Conservation (phyloP, 2,113 vertebrate genomes). For the Pseudorectes ferrugineus region DNA sequence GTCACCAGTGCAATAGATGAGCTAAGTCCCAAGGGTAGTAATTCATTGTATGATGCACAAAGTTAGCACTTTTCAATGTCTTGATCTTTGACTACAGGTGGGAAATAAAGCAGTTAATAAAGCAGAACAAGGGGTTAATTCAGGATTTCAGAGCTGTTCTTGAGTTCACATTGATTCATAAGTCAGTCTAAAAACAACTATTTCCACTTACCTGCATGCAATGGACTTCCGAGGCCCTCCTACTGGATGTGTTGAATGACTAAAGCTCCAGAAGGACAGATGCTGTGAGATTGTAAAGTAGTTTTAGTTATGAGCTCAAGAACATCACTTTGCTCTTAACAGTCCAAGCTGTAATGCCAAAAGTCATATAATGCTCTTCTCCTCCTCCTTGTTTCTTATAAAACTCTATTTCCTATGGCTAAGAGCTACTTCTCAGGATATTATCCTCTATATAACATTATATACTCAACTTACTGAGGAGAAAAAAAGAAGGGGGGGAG, state of each 20-base stretch:
- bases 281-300: not conserved
- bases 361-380: not conserved
- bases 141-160: not conserved
- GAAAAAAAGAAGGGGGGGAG: fast-evolving
- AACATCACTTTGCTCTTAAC: not conserved
- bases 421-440: not conserved
- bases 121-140: not conserved
- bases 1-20: not conserved
- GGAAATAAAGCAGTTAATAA: not conserved
- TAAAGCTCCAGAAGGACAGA: not conserved
- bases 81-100: not conserved
- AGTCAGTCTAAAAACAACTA: not conserved
- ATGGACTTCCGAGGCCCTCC: not conserved
- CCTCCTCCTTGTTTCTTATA: not conserved
- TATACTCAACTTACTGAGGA: not conserved
- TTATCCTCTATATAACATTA: not conserved
- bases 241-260: not conserved
- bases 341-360: not conserved
- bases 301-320: not conserved
- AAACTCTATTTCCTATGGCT: not conserved
- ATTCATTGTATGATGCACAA: not conserved
- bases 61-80: not conserved
- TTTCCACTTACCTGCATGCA: not conserved
- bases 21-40: not conserved
- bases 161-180: not conserved